Base-by-base conservation (phyloP, 2,888 invertebrate species). In the Tribolium freemani region DNA sequence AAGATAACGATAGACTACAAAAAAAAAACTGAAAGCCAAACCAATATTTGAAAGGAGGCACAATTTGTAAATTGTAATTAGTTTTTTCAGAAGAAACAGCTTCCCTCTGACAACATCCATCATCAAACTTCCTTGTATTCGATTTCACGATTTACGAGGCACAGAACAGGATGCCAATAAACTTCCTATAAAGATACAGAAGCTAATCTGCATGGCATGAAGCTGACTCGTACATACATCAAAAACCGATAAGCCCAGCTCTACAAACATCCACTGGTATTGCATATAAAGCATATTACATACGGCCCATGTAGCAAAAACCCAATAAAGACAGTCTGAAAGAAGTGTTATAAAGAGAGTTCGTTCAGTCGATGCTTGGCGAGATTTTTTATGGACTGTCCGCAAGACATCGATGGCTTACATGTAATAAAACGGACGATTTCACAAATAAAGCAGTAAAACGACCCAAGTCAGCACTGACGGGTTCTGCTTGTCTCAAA, bases 231-330 rank as follows among this genome's bases (percentile, higher is more conserved):
- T 38, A 8, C 9, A n/a, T 38, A 38, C 38, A 38, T 38, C 38
- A 56, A 67, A 57, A 48, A 13, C 20, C 54, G 67, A 67, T 57
- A 56, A 56, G 45, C n/a, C 57, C 46, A 38, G 38, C 38, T 38
- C 38, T 51, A 60, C 60, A 69, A 69, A 69, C 69, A 69, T 60
- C 54, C 56, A 5, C 38, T 21, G 13, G 56, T 56, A 67, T 67
- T 68, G 57, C 68, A 68, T 68, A 50, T 46, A 58, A 30, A 46
- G 38, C 26, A 68, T 66, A 73, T 74, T 74, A 74, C 53, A 63
- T 50, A 57, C 71, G 71, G 74, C 44, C 60, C 74, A 69, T 71
- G 64, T 71, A 69, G 69, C 74, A 71, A 74, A 74, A 72, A 74
- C 74, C 60, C 72, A 72, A 74, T 74, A 74, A 69, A 69, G 72